These are phyloP conservation scores for Drosophila ficusphila DNA, from an alignment of 1,140 invertebrate genomes.

Conservation along the genomic window DNA sequence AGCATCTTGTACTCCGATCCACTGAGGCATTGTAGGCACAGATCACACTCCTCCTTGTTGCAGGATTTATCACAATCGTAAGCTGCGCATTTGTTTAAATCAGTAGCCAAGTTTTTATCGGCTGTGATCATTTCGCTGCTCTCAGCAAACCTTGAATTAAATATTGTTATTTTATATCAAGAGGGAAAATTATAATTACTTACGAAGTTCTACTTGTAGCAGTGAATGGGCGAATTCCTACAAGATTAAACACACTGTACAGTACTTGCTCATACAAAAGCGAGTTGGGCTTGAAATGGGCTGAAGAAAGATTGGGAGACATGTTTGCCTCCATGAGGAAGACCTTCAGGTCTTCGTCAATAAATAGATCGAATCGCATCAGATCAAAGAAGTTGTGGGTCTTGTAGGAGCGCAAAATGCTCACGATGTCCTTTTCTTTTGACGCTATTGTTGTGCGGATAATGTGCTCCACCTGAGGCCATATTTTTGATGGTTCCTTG, in stretches of 20 bases:
- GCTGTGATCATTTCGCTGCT: constrained; percentile 89
- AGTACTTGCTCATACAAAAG: constrained; percentile 96
- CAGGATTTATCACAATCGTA: constrained; percentile 88
- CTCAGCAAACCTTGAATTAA: constrained; percentile 66
- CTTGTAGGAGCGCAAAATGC: constrained; percentile 86
- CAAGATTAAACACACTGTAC: constrained; percentile 92
- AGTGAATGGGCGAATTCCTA: constrained; percentile 87
- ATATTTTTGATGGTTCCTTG: constrained; percentile 90
- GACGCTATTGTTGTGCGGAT: constrained; percentile 90
- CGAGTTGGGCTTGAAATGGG: constrained; percentile 94
- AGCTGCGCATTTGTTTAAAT: constrained; percentile 88
- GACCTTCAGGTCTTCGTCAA: constrained; percentile 95
- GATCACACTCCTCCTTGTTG: constrained; percentile 88
- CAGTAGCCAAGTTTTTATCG: constrained; percentile 92
- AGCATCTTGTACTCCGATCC: constrained; percentile 86
- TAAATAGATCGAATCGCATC: constrained; percentile 96
- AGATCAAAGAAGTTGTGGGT: constrained; percentile 96
- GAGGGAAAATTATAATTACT: neutral
- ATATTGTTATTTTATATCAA: neutral
- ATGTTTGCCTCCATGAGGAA: constrained; percentile 98
- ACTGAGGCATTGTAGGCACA: constrained; percentile 92
- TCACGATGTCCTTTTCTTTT: constrained; percentile 90
- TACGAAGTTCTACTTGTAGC: constrained; percentile 30
- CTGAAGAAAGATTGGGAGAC: constrained; percentile 98
- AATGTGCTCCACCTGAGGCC: constrained; percentile 92